A percentile compares a stretch with the other conserved stretches of the same genome.
These are phyloP conservation scores for Athene cunicularia DNA, from an alignment of 2,113 vertebrate species.

Conservation along the genomic window DNA sequence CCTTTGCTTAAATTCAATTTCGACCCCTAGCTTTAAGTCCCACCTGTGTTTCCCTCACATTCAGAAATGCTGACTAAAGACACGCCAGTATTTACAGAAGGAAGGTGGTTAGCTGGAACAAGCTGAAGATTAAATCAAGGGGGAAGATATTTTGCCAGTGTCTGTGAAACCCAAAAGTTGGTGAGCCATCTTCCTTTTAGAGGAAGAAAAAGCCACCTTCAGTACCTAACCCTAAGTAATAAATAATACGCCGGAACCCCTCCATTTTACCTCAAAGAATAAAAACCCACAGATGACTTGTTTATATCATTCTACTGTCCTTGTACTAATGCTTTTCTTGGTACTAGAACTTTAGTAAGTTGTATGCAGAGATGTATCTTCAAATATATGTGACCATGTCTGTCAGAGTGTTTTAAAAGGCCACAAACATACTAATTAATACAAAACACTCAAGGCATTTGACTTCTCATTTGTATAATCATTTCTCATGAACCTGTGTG, in stretches of 20 bases:
- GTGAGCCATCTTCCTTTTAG: neutral
- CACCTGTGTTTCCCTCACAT: neutral
- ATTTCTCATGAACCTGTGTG: neutral
- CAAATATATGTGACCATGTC: accelerated
- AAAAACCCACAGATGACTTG: neutral
- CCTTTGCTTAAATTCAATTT: neutral
- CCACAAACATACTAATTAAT: neutral
- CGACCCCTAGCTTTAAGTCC: neutral
- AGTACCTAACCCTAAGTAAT: neutral
- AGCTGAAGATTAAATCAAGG: neutral
- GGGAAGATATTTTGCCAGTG: neutral
- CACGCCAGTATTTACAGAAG: neutral
- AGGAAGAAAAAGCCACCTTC: neutral
- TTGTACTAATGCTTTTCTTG: neutral
- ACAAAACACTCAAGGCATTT: neutral
- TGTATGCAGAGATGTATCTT: neutral
- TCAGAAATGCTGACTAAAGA: neutral
- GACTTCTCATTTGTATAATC: neutral
- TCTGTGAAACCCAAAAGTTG: neutral
- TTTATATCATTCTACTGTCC: neutral
- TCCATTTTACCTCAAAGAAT: neutral
- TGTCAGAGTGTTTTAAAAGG: neutral
- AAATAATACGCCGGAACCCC: neutral
- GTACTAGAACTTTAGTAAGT: neutral
- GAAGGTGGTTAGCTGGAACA: neutral